A percentile compares a stretch with the other conserved stretches of the same genome.
Evolutionary conservation across 2,888 invertebrate genomes (phyloP).

Genomic region (Mamestra brassicae): DNA sequence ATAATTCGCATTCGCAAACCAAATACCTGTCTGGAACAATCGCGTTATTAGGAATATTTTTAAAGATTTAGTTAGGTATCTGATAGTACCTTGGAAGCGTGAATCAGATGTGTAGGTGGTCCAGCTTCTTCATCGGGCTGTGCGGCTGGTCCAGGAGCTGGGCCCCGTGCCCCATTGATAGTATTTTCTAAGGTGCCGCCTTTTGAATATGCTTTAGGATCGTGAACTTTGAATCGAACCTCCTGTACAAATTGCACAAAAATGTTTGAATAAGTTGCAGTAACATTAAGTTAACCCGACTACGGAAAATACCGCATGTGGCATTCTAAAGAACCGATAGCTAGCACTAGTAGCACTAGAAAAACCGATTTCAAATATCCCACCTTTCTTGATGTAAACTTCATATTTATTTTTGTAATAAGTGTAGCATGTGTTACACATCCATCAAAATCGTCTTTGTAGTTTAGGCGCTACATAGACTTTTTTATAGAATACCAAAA

Average conservation of each 20-base stretch:
- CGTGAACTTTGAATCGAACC: slow-evolving; percentile 98
- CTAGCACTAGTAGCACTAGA: too few relatives aligned
- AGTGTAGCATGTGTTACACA: neutral
- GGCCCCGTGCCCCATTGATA: slow-evolving; percentile 94
- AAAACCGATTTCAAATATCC: neutral
- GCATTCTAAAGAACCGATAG: too few relatives aligned
- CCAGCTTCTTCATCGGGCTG: slow-evolving; percentile 91
- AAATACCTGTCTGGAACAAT: slow-evolving; percentile 19
- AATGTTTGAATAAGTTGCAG: neutral
- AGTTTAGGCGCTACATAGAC: neutral
- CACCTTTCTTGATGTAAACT: too few relatives aligned
- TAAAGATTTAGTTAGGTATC: slow-evolving; percentile 56
- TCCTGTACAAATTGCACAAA: slow-evolving; percentile 91
- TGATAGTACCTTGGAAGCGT: slow-evolving; percentile 94
- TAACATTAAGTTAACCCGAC: neutral
- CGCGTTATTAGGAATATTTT: slow-evolving; percentile 36
- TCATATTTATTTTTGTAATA: too few relatives aligned
- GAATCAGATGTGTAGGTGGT: slow-evolving; percentile 94
- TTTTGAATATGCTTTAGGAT: slow-evolving; percentile 97
- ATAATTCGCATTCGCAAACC: slow-evolving; percentile 45
- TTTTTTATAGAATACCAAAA: neutral
- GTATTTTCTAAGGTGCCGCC: slow-evolving; percentile 97
- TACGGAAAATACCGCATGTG: neutral
- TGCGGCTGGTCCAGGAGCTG: slow-evolving; percentile 75
- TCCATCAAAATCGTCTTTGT: neutral